Percentiles rank a stretch among this genome's conserved stretches.
These are phyloP conservation scores for Xestia xanthographa DNA, from an alignment of 2,888 invertebrate genomes.

Conservation along the genomic window DNA sequence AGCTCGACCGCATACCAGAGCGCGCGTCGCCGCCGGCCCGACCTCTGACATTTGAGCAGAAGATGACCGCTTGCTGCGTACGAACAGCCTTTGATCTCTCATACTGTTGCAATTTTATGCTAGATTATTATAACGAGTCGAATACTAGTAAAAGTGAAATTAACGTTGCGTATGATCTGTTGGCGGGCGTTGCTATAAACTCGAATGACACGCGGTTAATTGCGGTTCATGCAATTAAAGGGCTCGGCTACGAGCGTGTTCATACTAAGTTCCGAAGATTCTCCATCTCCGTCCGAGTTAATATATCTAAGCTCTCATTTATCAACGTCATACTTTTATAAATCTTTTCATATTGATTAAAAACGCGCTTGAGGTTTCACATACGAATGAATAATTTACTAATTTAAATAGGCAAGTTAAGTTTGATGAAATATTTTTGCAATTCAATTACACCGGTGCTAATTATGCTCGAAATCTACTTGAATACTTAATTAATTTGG, in stretches of 20 bases:
- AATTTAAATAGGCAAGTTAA: conserved; percentile 52
- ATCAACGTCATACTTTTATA: conserved; percentile 19
- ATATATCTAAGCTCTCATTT: conserved; percentile 8
- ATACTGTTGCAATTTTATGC: conserved; percentile 84
- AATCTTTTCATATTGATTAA: conserved; percentile 22
- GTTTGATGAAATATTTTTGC: conserved; percentile 70
- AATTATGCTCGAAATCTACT: conserved; percentile 70
- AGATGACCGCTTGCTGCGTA: conserved; percentile 83
- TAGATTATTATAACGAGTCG: conserved; percentile 79
- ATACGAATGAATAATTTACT: conserved; percentile 15
- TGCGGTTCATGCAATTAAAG: conserved; percentile 76
- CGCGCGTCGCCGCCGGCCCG: conserved; percentile 66
- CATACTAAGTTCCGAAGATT: conserved; percentile 56
- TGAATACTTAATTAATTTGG: conserved; percentile 71
- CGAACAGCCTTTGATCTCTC: conserved; percentile 84
- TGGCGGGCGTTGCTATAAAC: conserved; percentile 69
- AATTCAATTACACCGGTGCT: conserved; percentile 69
- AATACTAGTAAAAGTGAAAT: conserved; percentile 81
- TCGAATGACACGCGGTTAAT: conserved; percentile 77
- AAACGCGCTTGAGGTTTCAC: conserved; percentile 20
- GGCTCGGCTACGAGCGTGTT: conserved; percentile 60
- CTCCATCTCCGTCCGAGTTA: conserved; percentile 12
- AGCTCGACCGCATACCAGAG: conserved; percentile 78
- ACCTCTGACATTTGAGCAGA: conserved; percentile 85
- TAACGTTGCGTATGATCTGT: conserved; percentile 72